Evolutionary conservation across 2,888 invertebrate species (phyloP).

Genomic region (Aphodius granarius): DNA sequence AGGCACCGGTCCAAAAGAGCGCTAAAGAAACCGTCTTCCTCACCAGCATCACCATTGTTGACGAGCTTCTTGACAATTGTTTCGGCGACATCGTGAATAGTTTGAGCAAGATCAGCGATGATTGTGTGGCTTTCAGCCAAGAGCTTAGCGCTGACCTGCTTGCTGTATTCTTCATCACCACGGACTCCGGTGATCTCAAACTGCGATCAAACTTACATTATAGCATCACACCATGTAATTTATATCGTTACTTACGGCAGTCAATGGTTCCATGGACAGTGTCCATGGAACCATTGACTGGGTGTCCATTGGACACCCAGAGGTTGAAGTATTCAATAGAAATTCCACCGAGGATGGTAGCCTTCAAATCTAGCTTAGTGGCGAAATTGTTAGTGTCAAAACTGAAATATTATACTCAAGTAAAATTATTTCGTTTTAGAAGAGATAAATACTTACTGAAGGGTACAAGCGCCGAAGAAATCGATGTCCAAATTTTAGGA

Average conservation of each 20-base stretch:
- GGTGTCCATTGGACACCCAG: too few species aligned
- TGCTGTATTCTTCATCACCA: slow-evolving; percentile 18
- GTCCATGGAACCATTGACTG: too few species aligned
- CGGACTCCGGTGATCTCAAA: slow-evolving; percentile 16
- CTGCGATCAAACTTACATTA: slow-evolving; percentile 4
- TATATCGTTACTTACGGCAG: neutral
- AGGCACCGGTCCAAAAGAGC: slow-evolving; percentile 5
- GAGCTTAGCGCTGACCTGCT: slow-evolving; percentile 5
- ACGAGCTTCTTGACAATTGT: neutral
- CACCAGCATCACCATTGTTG: slow-evolving; percentile 5
- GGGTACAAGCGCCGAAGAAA: slow-evolving; percentile 8
- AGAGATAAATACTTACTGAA: slow-evolving; percentile 20
- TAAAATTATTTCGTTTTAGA: neutral
- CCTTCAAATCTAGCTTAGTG: slow-evolving; percentile 7
- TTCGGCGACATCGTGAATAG: slow-evolving; percentile 10
- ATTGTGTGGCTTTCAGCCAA: neutral
- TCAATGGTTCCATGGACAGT: neutral
- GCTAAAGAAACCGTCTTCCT: slow-evolving; percentile 8
- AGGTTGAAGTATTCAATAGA: slow-evolving; percentile 15
- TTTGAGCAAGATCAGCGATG: neutral
- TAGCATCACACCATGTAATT: neutral
- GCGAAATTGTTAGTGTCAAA: slow-evolving; percentile 18
- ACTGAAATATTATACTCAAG: neutral
- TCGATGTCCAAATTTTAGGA: neutral
- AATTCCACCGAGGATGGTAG: slow-evolving; percentile 9